Conservation (phyloP, 2,113 vertebrate species). For the Prinia subflava region DNA sequence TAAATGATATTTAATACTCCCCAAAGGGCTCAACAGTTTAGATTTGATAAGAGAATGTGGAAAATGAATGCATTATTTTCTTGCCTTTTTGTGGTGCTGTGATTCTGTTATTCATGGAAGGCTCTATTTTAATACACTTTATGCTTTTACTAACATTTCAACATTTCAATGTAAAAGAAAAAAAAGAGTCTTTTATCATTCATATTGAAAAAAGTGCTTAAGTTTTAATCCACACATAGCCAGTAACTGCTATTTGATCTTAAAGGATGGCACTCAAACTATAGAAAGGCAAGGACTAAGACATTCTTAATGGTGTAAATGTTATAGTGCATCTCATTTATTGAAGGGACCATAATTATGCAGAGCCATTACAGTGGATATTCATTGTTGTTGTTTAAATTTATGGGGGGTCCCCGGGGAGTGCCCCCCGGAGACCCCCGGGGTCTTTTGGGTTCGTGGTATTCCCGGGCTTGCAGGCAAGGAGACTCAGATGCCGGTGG, state of each 20-base stretch:
- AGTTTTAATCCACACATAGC: not conserved
- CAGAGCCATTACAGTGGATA: not conserved
- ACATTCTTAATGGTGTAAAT: conserved; percentile 24
- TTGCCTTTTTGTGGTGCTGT: not conserved
- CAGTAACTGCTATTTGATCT: conserved; percentile 31
- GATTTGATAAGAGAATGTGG: conserved; percentile 26
- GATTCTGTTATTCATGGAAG: conserved; percentile 1
- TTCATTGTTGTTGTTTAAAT: too few species aligned
- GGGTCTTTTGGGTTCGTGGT: too few species aligned
- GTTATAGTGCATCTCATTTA: conserved; percentile 18
- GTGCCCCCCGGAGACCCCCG: too few species aligned
- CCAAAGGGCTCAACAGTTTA: not conserved
- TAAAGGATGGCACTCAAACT: conserved; percentile 21
- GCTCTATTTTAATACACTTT: conserved; percentile 43
- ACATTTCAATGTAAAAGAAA: not conserved
- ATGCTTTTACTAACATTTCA: conserved; percentile 28
- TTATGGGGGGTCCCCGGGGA: too few species aligned
- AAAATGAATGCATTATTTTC: conserved; percentile 25
- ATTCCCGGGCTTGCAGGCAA: too few species aligned
- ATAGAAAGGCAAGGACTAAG: conserved; percentile 1
- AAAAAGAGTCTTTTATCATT: not conserved
- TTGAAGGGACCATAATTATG: not conserved
- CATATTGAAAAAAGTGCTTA: not conserved
- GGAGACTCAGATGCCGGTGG: too few species aligned
- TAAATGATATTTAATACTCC: not conserved